Evolutionary conservation across 2,888 invertebrate species (phyloP).

Genomic region (Aelia acuminata): DNA sequence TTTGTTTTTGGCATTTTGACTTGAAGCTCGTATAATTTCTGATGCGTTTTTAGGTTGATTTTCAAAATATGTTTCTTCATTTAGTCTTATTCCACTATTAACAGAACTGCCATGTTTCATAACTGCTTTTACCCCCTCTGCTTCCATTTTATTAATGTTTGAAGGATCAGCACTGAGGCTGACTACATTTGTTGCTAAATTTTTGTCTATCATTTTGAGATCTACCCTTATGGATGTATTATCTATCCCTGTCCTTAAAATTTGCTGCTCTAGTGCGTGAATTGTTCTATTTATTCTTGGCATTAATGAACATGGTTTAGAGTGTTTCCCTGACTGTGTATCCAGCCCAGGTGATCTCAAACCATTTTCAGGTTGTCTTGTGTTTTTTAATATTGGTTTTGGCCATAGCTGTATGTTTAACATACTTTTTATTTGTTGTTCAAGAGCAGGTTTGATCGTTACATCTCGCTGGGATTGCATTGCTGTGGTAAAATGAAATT

Average conservation of each 20-base stretch:
- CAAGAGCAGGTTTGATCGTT: neutral
- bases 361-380: neutral
- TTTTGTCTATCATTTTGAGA: neutral
- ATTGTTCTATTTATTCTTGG: neutral
- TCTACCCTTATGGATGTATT: neutral
- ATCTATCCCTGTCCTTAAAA: neutral
- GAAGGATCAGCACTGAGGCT: neutral
- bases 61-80: neutral
- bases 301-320: neutral
- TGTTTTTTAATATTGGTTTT: neutral
- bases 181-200: constrained; percentile 5
- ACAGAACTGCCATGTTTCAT: neutral
- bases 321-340: neutral
- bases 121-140: neutral
- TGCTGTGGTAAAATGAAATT: neutral
- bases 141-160: neutral
- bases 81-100: neutral
- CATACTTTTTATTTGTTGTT: neutral
- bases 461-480: neutral
- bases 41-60: neutral
- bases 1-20: neutral
- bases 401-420: neutral
- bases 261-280: neutral
- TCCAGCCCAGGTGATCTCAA: neutral
- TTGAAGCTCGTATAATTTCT: neutral